Evolutionary conservation across 2,888 invertebrate species (phyloP).

Genomic region (Microplitis deprimator): DNA sequence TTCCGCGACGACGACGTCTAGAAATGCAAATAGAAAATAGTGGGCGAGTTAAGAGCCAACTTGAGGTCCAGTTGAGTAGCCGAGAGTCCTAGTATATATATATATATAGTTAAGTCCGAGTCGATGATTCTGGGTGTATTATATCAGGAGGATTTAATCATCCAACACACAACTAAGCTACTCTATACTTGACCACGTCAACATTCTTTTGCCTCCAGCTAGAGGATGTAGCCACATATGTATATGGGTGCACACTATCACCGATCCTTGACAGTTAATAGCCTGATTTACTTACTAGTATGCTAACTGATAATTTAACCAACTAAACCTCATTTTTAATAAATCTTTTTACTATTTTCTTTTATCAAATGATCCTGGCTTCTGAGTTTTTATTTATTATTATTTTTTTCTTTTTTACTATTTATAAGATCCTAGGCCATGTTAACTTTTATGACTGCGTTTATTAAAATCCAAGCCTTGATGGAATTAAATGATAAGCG

Average conservation of each 20-base stretch:
- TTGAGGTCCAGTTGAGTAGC: conserved; percentile 18
- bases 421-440: neutral
- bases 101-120: neutral
- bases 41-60: conserved; percentile 32
- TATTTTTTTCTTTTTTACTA: too few relatives aligned
- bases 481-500: neutral
- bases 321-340: conserved; percentile 9
- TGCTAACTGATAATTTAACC: conserved; percentile 35
- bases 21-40: conserved; percentile 55
- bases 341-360: conserved; percentile 8
- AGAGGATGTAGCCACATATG: neutral
- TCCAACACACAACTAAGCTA: conserved; percentile 14
- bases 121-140: conserved; percentile 42
- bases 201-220: conserved; percentile 16
- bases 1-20: conserved; percentile 49
- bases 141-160: conserved; percentile 51
- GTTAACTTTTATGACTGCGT: neutral
- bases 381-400: conserved; percentile 3
- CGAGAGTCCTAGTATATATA: too few relatives aligned
- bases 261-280: conserved; percentile 8
- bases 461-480: neutral
- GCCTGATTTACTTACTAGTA: conserved; percentile 28
- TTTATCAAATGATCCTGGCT: neutral
- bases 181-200: conserved; percentile 18
- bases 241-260: neutral